phyloP scores from a whole-genome alignment of 2,113 vertebrate species.

The Rhineura floridana region DNA sequence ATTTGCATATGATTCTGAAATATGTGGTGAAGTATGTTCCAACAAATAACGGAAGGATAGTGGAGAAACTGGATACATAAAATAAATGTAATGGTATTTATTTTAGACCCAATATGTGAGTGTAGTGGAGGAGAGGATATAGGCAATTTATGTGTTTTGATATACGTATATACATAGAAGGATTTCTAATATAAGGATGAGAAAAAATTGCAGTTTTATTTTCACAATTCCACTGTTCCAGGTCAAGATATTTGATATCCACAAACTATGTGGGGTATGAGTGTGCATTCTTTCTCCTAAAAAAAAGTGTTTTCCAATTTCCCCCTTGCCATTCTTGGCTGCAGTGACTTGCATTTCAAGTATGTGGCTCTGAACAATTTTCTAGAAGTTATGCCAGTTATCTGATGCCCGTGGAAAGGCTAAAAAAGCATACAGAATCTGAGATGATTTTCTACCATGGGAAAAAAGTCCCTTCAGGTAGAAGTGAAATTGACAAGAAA shows the following conservation, averaged over 20 bases:
- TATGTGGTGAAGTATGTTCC: slow-evolving; percentile 54
- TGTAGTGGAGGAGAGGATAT: not conserved
- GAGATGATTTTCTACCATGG: not conserved
- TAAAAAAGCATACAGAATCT: not conserved
- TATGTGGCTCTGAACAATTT: not conserved
- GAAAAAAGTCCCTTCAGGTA: not conserved
- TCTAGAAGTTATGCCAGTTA: too few relatives aligned
- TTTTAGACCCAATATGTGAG: not conserved
- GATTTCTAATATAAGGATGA: not conserved
- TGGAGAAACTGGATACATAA: slow-evolving; percentile 19
- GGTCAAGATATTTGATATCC: not conserved
- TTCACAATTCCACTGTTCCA: not conserved
- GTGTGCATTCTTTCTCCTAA: not conserved
- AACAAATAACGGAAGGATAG: slow-evolving; percentile 31
- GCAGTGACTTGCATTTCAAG: not conserved
- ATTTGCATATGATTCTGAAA: slow-evolving; percentile 63
- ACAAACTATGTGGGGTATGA: not conserved
- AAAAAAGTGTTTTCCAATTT: not conserved
- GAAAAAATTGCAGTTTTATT: not conserved
- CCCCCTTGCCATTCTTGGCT: not conserved
- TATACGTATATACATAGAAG: not conserved
- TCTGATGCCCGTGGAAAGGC: not conserved
- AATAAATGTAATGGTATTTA: not conserved
- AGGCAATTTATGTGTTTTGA: not conserved
- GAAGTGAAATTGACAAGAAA: not conserved